A percentile compares a stretch with the other conserved stretches of the same genome.
These are phyloP conservation scores for Drosophila multiciliata DNA, from an alignment of 2,888 invertebrate species.

Conservation along the genomic window DNA sequence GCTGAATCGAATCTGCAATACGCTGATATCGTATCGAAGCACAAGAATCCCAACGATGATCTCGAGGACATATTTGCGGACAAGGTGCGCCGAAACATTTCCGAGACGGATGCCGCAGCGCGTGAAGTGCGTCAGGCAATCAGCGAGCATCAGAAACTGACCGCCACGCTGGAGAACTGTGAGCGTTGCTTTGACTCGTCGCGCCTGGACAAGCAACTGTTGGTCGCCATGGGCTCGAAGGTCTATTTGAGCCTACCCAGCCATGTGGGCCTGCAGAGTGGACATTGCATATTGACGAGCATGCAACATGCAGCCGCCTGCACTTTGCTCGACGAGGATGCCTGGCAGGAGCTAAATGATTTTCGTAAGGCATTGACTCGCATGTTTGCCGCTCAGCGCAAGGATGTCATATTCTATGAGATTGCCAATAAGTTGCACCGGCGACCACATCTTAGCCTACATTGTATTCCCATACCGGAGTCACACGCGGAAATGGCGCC, in stretches of 20 bases:
- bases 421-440: constrained; percentile 90
- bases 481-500: constrained; percentile 94
- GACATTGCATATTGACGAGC: constrained; percentile 95
- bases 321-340: constrained; percentile 96
- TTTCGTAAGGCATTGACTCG: constrained; percentile 91
- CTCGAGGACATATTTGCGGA: constrained; percentile 94
- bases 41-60: constrained; percentile 88
- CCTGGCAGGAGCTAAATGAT: constrained; percentile 93
- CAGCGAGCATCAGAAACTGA: constrained; percentile 89
- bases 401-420: constrained; percentile 96
- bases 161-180: constrained; percentile 92
- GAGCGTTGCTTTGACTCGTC: constrained; percentile 92
- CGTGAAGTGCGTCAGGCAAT: constrained; percentile 89
- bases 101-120: constrained; percentile 87
- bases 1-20: constrained; percentile 93
- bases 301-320: constrained; percentile 92
- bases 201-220: constrained; percentile 92
- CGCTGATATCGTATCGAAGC: constrained; percentile 89
- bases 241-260: constrained; percentile 94
- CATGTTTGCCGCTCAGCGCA: constrained; percentile 90
- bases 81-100: constrained; percentile 89
- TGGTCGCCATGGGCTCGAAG: constrained; percentile 92
- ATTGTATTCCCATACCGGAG: constrained; percentile 91
- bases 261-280: constrained; percentile 91
- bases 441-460: constrained; percentile 93